Evolutionary conservation across 2,797 vertebrate species (phyloP), one percentile per base, ranked within the genome.

Genomic region (Tangara arthus): DNA sequence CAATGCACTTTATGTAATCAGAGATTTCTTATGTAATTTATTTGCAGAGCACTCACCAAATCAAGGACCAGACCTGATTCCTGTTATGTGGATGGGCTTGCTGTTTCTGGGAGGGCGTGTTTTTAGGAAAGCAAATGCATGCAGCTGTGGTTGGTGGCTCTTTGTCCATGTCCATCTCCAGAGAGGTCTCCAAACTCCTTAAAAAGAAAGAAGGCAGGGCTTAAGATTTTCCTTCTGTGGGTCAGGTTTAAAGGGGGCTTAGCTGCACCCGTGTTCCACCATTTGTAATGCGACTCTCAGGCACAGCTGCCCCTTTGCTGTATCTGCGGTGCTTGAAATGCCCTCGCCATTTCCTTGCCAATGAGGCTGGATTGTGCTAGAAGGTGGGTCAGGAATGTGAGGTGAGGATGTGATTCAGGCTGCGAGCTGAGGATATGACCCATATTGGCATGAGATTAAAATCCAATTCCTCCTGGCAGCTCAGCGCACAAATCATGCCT

Each of bases 1-100:
- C 93, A 97, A 96, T 34, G 34, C 6, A 5, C 47, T 88, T 96
- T 94, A 86, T 63, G 79, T 87, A 96, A 97, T 82, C 50, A 34
- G 42, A 82, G 11, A 9, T 60, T 87, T 87, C 32, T 97, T 97
- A 80, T 65, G 76, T 88, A 97, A 96, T 73, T 64, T 83, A 61
- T 82, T 87, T 87, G 75, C 57, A 55, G 52, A 37, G 35, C 70
- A 63, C 83, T 84, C 39, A 60, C 41, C 0, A 20, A 79, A 53
- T 75, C n/a, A 49, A 89, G 44, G 46, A 56, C 42, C 37, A 82
- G 53, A 50, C 23, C 20, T 22, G 41, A 20, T 55, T 75, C 26
- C 24, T 90, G 14, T 44, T 42, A 17, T 6, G 22, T 6, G 14
- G 27, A 24, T 0, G 6, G 15, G 9, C 68, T 79, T 63, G 18